Conservation (phyloP, 2,113 vertebrate species). For the Oxyruncus cristatus region DNA sequence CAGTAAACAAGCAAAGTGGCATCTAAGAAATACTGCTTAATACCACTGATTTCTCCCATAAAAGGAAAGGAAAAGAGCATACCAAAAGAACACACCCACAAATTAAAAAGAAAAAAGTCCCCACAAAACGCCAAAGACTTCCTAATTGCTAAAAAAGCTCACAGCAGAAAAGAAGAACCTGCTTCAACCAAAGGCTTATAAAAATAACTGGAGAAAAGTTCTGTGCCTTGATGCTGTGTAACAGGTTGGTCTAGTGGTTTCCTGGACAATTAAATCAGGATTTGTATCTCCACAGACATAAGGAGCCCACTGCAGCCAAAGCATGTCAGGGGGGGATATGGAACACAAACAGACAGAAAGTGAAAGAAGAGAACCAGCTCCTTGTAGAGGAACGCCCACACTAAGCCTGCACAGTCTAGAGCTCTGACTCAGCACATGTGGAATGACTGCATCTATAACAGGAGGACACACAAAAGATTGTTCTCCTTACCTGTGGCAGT, state of each 20-base stretch:
- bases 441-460: background rate
- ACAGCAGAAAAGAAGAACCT: background rate
- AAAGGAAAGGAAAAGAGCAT: background rate
- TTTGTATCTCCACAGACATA: background rate
- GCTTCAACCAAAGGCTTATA: background rate
- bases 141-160: background rate
- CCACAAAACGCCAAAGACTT: background rate
- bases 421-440: background rate
- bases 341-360: background rate
- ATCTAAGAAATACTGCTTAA: background rate
- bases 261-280: background rate
- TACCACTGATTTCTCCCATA: background rate
- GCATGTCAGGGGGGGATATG: accelerated
- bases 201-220: background rate
- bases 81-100: background rate
- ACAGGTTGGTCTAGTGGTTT: background rate
- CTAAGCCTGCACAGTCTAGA: background rate
- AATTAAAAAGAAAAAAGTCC: background rate
- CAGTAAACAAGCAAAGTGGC: background rate
- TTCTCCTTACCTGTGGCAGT: background rate
- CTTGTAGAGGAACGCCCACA: background rate
- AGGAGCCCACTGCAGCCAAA: background rate
- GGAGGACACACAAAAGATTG: background rate
- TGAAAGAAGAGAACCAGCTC: background rate
- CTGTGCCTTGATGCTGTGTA: background rate